These are phyloP conservation scores for Choristoneura rosaceana DNA, from an alignment of 2,888 invertebrate species.

Conservation along the genomic window DNA sequence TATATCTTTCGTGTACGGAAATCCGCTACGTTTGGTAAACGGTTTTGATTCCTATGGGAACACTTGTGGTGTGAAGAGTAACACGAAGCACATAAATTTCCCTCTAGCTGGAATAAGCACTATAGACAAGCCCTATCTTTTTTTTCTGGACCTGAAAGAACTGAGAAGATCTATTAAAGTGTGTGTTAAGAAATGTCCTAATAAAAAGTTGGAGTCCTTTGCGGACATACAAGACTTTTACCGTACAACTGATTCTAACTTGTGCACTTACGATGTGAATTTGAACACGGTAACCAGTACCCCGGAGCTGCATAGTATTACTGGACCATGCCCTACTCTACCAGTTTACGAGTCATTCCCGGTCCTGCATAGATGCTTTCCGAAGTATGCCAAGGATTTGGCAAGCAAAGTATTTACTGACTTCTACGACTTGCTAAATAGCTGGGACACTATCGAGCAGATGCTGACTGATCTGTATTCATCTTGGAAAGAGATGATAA, in stretches of 20 bases:
- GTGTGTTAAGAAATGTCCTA: conserved; percentile 96
- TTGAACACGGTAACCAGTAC: conserved; percentile 80
- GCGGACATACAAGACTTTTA: conserved; percentile 91
- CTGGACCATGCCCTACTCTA: conserved; percentile 91
- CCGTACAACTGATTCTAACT: conserved; percentile 88
- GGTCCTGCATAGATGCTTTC: conserved; percentile 95
- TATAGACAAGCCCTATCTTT: conserved; percentile 90
- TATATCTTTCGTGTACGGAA: conserved; percentile 95
- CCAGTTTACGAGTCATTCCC: conserved; percentile 92
- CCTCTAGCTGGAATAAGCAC: conserved; percentile 93
- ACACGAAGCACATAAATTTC: conserved; percentile 90
- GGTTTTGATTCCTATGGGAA: conserved; percentile 98
- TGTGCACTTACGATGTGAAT: conserved; percentile 91
- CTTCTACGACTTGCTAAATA: conserved; percentile 93
- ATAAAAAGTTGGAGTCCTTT: conserved; percentile 85
- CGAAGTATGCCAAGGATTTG: conserved; percentile 88
- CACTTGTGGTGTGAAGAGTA: conserved; percentile 94
- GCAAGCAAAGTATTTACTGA: conserved; percentile 87
- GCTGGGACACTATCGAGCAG: conserved; percentile 95
- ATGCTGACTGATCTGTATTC: conserved; percentile 94
- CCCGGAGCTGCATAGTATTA: conserved; percentile 74
- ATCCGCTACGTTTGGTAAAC: conserved; percentile 93
- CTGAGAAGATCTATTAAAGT: conserved; percentile 92
- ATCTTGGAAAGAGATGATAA: conserved; percentile 94
- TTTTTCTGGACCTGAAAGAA: conserved; percentile 93